These are phyloP conservation scores for Campylomormyrus tamandua DNA, from an alignment of 2,113 vertebrate species.

Conservation along the genomic window DNA sequence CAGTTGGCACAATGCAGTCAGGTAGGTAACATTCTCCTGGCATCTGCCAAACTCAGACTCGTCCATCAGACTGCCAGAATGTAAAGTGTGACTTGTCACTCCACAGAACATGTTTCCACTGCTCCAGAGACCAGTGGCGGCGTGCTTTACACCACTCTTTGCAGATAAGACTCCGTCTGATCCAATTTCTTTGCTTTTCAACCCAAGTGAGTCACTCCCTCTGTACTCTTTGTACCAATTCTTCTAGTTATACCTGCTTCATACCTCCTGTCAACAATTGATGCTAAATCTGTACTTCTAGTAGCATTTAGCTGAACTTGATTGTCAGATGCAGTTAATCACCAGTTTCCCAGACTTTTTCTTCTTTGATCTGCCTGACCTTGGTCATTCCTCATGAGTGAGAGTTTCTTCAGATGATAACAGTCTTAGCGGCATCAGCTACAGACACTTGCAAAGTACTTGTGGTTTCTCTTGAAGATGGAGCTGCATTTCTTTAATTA, in stretches of 20 bases:
- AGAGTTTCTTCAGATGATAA: neutral
- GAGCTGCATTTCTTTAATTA: neutral
- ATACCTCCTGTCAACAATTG: too few relatives aligned
- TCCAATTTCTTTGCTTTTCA: neutral
- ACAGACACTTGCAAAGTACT: neutral
- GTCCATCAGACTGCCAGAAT: neutral
- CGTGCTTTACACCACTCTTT: too few relatives aligned
- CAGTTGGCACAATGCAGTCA: too few relatives aligned
- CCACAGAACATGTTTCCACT: too few relatives aligned
- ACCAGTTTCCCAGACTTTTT: neutral
- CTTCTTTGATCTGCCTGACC: too few relatives aligned
- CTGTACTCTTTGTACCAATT: neutral
- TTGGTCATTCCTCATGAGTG: neutral
- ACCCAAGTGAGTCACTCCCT: neutral
- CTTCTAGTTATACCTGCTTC: too few relatives aligned
- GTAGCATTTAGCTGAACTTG: neutral
- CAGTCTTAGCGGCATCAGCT: neutral
- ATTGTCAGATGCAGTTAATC: neutral
- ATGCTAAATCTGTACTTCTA: neutral
- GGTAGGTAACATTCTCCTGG: too few relatives aligned
- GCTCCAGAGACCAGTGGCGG: too few relatives aligned
- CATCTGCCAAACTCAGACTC: too few relatives aligned
- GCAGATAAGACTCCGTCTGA: neutral
- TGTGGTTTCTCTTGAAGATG: neutral
- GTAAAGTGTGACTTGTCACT: too few relatives aligned